A percentile compares a stretch with the other conserved stretches of the same genome.
These are phyloP conservation scores for Catagonus wagneri DNA, from an alignment of 2,113 vertebrate species.

Conservation along the genomic window DNA sequence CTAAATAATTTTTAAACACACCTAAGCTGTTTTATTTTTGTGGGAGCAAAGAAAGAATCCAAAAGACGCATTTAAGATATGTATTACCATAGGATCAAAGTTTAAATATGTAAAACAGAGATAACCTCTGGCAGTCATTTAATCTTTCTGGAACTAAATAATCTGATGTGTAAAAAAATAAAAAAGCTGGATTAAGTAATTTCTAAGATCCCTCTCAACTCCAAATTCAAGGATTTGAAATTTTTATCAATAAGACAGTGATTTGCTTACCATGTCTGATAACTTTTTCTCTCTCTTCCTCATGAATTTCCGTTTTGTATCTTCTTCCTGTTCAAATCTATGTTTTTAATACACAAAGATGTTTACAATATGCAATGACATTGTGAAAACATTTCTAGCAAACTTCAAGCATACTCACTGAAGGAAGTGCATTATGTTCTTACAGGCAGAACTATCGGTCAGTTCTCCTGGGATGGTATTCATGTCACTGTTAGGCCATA, in stretches of 20 bases:
- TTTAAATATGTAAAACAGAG: not conserved
- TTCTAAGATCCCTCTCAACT: not conserved
- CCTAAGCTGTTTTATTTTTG: not conserved
- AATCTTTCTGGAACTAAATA: not conserved
- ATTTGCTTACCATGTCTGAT: conserved; percentile 84
- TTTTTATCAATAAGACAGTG: not conserved
- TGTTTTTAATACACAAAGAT: conserved; percentile 74
- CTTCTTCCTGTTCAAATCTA: conserved; percentile 87
- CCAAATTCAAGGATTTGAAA: conserved; percentile 41
- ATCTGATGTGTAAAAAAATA: conserved; percentile 25
- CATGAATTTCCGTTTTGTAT: conserved; percentile 84
- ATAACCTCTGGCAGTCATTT: not conserved
- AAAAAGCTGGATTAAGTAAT: conserved; percentile 18
- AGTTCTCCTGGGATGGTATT: conserved; percentile 87
- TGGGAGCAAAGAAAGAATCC: not conserved
- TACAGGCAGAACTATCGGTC: conserved; percentile 88
- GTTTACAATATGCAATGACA: not conserved
- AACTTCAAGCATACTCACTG: conserved; percentile 87
- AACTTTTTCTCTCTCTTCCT: conserved; percentile 89
- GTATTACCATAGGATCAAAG: conserved; percentile 13
- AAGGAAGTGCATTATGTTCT: conserved; percentile 89
- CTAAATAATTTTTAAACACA: conserved; percentile 22
- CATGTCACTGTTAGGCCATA: conserved; percentile 93
- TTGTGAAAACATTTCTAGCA: not conserved
- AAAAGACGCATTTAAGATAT: not conserved